Percentiles rank a stretch among this genome's conserved stretches.
Evolutionary conservation across 1,140 invertebrate genomes (phyloP).

Genomic region (Heliothis subflexa): DNA sequence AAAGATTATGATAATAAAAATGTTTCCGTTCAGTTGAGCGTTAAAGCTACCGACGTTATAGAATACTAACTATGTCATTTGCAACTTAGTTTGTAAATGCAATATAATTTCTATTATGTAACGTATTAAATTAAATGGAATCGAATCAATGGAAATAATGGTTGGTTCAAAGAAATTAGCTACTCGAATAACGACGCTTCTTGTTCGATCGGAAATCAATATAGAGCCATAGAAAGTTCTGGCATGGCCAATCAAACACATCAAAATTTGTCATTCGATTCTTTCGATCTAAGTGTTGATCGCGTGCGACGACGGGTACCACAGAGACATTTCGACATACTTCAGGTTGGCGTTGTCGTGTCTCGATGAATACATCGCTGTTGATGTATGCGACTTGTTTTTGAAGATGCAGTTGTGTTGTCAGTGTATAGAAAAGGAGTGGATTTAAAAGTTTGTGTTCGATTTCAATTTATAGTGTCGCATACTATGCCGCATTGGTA

Average conservation of each 20-base stretch:
- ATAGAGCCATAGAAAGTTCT: slow-evolving; percentile 52
- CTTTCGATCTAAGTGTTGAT: slow-evolving; percentile 55
- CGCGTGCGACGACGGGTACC: slow-evolving; percentile 46
- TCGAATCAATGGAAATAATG: slow-evolving; percentile 1
- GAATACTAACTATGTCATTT: slow-evolving; percentile 44
- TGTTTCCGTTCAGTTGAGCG: slow-evolving; percentile 51
- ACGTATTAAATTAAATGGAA: slow-evolving; percentile 13
- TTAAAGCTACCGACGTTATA: slow-evolving; percentile 53
- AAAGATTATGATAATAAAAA: slow-evolving; percentile 60
- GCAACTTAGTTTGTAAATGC: slow-evolving; percentile 18
- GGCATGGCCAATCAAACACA: slow-evolving; percentile 34
- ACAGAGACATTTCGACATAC: slow-evolving; percentile 27
- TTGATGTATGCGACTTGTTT: slow-evolving; percentile 6
- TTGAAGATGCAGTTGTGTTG: slow-evolving; percentile 8
- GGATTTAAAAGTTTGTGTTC: slow-evolving; percentile 55
- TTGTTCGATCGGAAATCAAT: slow-evolving; percentile 55
- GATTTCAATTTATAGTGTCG: slow-evolving; percentile 73
- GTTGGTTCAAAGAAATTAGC: slow-evolving; percentile 21
- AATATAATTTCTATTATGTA: background rate
- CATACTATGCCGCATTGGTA: slow-evolving; percentile 77
- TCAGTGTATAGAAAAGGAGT: slow-evolving; percentile 50
- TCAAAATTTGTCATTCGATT: slow-evolving; percentile 58
- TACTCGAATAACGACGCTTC: slow-evolving; percentile 3
- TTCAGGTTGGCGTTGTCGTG: slow-evolving; percentile 12
- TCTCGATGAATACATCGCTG: slow-evolving; percentile 43